Evolutionary conservation across 2,888 invertebrate species (phyloP).

Genomic region (Dione vanillae): DNA sequence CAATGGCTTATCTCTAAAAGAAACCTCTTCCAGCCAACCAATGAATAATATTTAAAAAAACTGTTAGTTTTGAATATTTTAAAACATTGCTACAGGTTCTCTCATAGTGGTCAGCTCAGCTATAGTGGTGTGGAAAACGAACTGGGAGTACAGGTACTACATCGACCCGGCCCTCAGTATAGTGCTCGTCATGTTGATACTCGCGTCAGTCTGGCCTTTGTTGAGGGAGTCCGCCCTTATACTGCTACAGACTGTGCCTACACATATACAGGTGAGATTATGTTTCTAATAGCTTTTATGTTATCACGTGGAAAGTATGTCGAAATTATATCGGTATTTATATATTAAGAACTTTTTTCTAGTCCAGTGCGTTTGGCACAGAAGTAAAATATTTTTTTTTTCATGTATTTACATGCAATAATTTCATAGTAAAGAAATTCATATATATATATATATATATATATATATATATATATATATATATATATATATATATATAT

Average conservation of each 20-base stretch:
- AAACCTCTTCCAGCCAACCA: too few species aligned
- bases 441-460: too few species aligned
- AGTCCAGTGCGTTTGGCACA: too few species aligned
- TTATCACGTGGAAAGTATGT: constrained; percentile 11
- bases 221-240: constrained; percentile 97
- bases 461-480: too few species aligned
- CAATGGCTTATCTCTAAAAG: too few species aligned
- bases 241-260: constrained; percentile 98
- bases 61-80: background rate
- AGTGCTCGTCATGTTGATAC: constrained; percentile 92
- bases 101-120: constrained; percentile 96
- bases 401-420: too few species aligned
- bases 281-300: constrained; percentile 41
- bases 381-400: too few species aligned
- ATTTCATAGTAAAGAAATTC: too few species aligned
- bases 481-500: too few species aligned
- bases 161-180: constrained; percentile 98
- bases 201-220: constrained; percentile 95
- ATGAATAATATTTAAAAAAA: too few species aligned
- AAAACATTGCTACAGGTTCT: constrained; percentile 84
- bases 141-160: constrained; percentile 92
- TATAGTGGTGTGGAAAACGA: constrained; percentile 89
- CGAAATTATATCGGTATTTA: background rate
- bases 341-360: too few species aligned
- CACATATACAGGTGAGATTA: constrained; percentile 91